phyloP scores from a whole-genome alignment of 2,888 invertebrate species.

The Dasysyrphus tricinctus region DNA sequence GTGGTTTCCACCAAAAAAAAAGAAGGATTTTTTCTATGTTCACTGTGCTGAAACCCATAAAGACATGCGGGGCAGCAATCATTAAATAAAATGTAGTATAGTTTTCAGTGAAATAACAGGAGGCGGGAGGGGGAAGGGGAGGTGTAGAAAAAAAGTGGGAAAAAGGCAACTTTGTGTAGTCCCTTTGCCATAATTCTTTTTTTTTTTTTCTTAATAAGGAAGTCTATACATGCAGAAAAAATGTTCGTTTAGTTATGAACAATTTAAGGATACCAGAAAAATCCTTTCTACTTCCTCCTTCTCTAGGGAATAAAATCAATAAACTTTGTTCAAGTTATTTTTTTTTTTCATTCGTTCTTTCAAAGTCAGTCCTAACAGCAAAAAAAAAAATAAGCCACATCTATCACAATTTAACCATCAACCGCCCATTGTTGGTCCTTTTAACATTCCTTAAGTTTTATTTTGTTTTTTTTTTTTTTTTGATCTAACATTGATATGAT shows the following conservation, averaged over 20 bases:
- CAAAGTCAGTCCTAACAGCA: neutral
- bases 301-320: constrained; percentile 5
- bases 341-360: neutral
- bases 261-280: constrained; percentile 7
- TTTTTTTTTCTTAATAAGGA: constrained; percentile 28
- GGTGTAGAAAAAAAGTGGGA: neutral
- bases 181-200: constrained; percentile 47
- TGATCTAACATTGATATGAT: constrained; percentile 3
- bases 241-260: constrained; percentile 3
- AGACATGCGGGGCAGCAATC: constrained; percentile 29
- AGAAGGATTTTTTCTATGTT: constrained; percentile 3
- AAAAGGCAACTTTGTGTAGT: constrained; percentile 29
- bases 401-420: constrained; percentile 21
- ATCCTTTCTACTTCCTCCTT: neutral
- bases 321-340: constrained; percentile 13
- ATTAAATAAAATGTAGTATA: constrained; percentile 50
- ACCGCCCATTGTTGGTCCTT: neutral
- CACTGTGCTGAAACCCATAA: constrained; percentile 33
- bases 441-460: constrained; percentile 10
- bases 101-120: neutral
- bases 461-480: neutral
- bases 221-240: constrained; percentile 13
- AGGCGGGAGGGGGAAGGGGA: neutral
- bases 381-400: constrained; percentile 19
- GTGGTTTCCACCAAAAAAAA: constrained; percentile 12